phyloP scores from a whole-genome alignment of 2,888 invertebrate species.

The Drosophila demipolita region DNA sequence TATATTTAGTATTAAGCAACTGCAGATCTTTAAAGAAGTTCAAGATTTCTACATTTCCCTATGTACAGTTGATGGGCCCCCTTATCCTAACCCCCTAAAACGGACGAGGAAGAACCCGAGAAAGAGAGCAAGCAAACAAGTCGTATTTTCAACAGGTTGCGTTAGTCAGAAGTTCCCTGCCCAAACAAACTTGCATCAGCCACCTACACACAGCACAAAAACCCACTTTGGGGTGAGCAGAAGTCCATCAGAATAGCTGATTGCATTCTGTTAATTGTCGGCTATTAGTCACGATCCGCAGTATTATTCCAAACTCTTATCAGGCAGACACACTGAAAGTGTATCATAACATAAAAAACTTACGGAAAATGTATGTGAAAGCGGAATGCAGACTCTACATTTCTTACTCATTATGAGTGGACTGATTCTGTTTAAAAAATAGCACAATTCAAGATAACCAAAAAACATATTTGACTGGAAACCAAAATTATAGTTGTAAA shows the following conservation, averaged over 20 bases:
- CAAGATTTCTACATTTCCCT: constrained; percentile 14
- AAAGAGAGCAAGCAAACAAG: constrained; percentile 37
- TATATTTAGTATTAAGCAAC: constrained; percentile 2
- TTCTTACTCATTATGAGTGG: neutral
- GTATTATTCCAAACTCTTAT: constrained; percentile 59
- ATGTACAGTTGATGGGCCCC: constrained; percentile 31
- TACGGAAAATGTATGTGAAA: constrained; percentile 30
- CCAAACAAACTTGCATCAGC: constrained; percentile 32
- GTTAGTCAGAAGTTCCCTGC: constrained; percentile 45
- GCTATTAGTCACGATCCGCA: constrained; percentile 55
- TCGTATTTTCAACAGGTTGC: constrained; percentile 44
- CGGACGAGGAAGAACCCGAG: neutral
- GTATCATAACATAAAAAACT: constrained; percentile 21
- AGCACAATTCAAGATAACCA: neutral
- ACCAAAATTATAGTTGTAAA: neutral
- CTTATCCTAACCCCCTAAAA: constrained; percentile 20
- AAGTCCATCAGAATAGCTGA: constrained; percentile 33
- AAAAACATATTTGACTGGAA: neutral
- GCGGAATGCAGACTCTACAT: neutral
- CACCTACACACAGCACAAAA: constrained; percentile 10
- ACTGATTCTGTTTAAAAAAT: neutral
- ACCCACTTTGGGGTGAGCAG: constrained; percentile 10
- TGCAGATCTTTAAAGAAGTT: constrained; percentile 44
- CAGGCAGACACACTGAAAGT: constrained; percentile 19
- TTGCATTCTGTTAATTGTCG: constrained; percentile 37